Evolutionary conservation across 2,888 invertebrate species (phyloP), one percentile per base, ranked within the genome.

Genomic region (Sisyra terminalis): DNA sequence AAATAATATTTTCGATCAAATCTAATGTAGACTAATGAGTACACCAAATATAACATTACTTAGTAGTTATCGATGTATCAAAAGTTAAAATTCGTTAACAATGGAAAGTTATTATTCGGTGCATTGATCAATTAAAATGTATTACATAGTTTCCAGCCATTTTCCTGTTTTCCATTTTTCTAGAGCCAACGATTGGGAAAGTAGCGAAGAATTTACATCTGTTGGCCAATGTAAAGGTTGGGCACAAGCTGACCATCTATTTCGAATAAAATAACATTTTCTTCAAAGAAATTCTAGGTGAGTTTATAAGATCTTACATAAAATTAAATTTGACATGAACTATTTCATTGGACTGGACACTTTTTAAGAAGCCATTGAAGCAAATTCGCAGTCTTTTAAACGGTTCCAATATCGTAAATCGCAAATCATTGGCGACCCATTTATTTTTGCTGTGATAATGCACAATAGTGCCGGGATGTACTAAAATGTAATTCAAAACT

Each of bases 311-410:
- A n/a, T n/a, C 72, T 67, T 60, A 80, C 79, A 77, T 66, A 46
- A 76, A 66, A 54, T 74, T 75, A 38, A 79, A 61, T 39, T 59
- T 60, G 18, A 69, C 57, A 50, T 69, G 69, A 48, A 64, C 59
- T 3, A 63, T 47, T 17, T 57, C 53, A 39, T 59, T 61, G 46
- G 64, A 48, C 17, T 50, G 57, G 53, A 17, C 58, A 57, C 51
- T 65, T 69, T 51, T 63, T 68, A 37, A 84, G 57, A 77, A 57
- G 1, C 85, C 85, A 56, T 79, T 82, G 56, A 69, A 86, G 24
- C 71, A 58, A 13, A 86, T 64, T 51, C 81, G 67, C 64, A 78
- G 68, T 44, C 69, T 65, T 45, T 59, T 58, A 53, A 71, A 67
- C 0, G 76, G 70, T 51, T 80, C 74, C 35, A 79, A 50, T 32